Evolutionary conservation across 2,888 invertebrate genomes (phyloP).

Genomic region (Polyommatus icarus): DNA sequence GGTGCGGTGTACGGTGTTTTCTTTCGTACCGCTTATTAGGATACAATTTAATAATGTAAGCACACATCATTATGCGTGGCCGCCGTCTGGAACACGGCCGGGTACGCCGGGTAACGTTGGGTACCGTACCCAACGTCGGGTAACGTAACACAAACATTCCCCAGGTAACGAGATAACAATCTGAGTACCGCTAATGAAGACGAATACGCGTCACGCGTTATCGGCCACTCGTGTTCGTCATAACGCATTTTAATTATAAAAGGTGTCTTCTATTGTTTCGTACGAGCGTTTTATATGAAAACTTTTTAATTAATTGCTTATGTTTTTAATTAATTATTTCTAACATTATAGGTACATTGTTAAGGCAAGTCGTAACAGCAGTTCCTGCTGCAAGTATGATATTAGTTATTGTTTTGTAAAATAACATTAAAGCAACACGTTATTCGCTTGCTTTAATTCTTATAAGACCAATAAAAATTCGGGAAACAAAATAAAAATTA

Average conservation of each 20-base stretch:
- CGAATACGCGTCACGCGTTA: conserved; percentile 30
- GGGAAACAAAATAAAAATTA: too few relatives aligned
- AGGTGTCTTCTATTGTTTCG: background rate
- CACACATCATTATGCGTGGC: conserved; percentile 68
- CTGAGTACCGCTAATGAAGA: conserved; percentile 34
- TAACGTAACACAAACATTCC: conserved; percentile 40
- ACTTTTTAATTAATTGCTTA: background rate
- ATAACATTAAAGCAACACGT: too few relatives aligned
- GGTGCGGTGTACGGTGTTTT: conserved; percentile 54
- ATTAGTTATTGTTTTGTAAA: too few relatives aligned
- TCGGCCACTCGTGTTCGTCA: conserved; percentile 1
- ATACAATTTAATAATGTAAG: conserved; percentile 65
- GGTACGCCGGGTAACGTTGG: conserved; percentile 42
- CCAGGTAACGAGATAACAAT: conserved; percentile 46
- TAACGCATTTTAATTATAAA: background rate
- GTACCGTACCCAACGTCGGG: conserved; percentile 50
- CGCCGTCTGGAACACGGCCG: conserved; percentile 50
- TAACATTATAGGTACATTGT: background rate
- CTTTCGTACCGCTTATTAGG: conserved; percentile 64
- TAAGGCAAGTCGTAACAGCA: too few relatives aligned
- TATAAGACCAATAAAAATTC: too few relatives aligned
- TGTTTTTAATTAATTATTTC: background rate
- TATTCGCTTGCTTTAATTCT: too few relatives aligned
- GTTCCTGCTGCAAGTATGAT: too few relatives aligned
- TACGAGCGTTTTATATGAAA: background rate